Evolutionary conservation across 2,888 invertebrate genomes (phyloP), one percentile per base, ranked within the genome.

Genomic region (Ceraclea dissimilis): DNA sequence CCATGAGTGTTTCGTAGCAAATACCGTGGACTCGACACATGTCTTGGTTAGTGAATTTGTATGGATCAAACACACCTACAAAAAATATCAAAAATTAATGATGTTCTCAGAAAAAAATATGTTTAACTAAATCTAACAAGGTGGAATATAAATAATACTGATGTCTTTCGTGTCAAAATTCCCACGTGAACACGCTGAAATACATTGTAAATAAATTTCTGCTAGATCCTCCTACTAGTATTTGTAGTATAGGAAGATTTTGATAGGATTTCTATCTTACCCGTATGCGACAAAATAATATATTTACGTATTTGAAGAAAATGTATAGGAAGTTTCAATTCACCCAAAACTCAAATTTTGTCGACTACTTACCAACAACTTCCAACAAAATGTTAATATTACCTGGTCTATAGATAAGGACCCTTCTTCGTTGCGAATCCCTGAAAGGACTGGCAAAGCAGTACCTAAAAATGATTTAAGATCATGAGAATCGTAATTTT

Each of bases 391-490:
- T 31, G 6, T 31, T 6, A 31, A 6, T 49, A 49, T 21, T 80
- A 88, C 90, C 87, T 69, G 88, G 88, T 72, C 86, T 80, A 63
- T 85, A 85, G 63, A 90, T 81, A 63, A 90, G 80, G 49, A 90
- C 85, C 58, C 88, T 80, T 54, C 90, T 80, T 8, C 90, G 88
- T 63, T 79, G 71, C 61, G 77, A 78, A 70, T 91, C 90, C 65
- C 87, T 79, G 69, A 85, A 83, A 16, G 90, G 90, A 63, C 88
- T 85, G 51, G 84, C 86, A 69, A 90, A 89, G 63, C 89, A 77
- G 69, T 86, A 89, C 65, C 90, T 86, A 74, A 52, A 75, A 74
- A 59, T 49, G 49, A 20, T 16, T n/a, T 39, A 39, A 39, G 13
- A 39, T 64, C 62, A 62, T 51, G n/a, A n/a, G n/a, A n/a, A n/a